These are phyloP conservation scores for Urocynchramus pylzowi DNA, from an alignment of 2,113 vertebrate genomes.

Conservation along the genomic window DNA sequence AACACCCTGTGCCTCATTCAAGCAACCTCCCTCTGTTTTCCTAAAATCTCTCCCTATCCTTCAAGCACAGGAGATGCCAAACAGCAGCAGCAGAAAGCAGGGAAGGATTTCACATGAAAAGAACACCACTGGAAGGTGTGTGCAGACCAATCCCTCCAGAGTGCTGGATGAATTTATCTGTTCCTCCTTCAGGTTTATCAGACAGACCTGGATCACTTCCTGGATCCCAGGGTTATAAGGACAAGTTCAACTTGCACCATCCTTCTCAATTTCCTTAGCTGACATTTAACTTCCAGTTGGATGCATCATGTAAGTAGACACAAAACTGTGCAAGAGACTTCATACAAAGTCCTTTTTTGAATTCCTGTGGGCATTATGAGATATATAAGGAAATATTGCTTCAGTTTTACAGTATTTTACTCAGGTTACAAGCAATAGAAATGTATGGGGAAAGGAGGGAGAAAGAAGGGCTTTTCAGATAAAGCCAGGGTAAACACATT, in stretches of 20 bases:
- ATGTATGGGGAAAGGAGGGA: not conserved
- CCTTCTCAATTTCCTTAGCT: not conserved
- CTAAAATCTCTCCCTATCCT: not conserved
- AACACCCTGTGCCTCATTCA: not conserved
- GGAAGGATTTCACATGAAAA: not conserved
- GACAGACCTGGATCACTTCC: not conserved
- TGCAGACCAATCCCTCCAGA: not conserved
- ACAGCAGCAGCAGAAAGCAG: not conserved
- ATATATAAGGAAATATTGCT: not conserved
- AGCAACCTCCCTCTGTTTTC: not conserved
- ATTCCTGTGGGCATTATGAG: not conserved
- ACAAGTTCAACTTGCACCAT: not conserved
- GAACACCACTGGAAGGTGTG: not conserved
- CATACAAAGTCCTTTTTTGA: not conserved
- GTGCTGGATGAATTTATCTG: not conserved
- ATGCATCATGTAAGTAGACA: not conserved
- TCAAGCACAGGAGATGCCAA: not conserved
- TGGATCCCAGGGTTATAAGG: not conserved
- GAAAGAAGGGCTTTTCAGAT: not conserved
- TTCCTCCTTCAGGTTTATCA: not conserved
- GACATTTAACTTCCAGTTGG: not conserved
- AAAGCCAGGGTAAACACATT: not conserved
- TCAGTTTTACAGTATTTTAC: not conserved
- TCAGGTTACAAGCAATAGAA: not conserved
- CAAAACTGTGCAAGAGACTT: not conserved